phyloP scores from a whole-genome alignment of 2,888 invertebrate genomes.

The Nebria brevicollis region DNA sequence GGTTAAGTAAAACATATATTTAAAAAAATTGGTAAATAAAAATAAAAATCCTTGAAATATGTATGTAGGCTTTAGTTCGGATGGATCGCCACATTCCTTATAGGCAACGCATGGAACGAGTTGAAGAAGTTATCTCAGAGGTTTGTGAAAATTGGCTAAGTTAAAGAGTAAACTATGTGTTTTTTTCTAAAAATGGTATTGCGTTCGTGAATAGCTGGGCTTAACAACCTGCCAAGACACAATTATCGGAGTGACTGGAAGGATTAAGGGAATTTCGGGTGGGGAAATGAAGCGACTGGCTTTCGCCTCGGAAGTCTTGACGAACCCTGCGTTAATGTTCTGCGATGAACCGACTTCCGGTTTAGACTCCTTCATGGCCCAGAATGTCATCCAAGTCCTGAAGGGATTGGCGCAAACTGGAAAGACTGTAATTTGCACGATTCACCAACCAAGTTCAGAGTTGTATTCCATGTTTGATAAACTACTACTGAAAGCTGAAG shows the following conservation, averaged over 20 bases:
- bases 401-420: constrained; percentile 81
- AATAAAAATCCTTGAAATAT: constrained; percentile 50
- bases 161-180: neutral
- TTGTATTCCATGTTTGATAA: constrained; percentile 90
- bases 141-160: constrained; percentile 58
- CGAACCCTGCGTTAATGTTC: constrained; percentile 94
- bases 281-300: constrained; percentile 95
- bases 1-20: constrained; percentile 62
- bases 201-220: constrained; percentile 70
- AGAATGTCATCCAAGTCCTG: constrained; percentile 86
- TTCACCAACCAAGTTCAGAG: constrained; percentile 96
- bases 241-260: constrained; percentile 87
- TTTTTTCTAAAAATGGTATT: neutral
- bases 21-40: neutral
- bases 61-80: constrained; percentile 78
- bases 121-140: constrained; percentile 88
- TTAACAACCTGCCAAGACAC: constrained; percentile 91
- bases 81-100: constrained; percentile 84
- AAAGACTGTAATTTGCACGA: constrained; percentile 91
- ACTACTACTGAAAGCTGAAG: constrained; percentile 89
- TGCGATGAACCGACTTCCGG: constrained; percentile 98
- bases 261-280: constrained; percentile 92
- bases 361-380: constrained; percentile 96
- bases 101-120: constrained; percentile 78
- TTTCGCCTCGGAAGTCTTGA: constrained; percentile 96